Percentiles rank a stretch among this genome's conserved stretches.
These are phyloP conservation scores for Ctenosaura bakeri DNA, from an alignment of 2,797 vertebrate species.

Conservation along the genomic window DNA sequence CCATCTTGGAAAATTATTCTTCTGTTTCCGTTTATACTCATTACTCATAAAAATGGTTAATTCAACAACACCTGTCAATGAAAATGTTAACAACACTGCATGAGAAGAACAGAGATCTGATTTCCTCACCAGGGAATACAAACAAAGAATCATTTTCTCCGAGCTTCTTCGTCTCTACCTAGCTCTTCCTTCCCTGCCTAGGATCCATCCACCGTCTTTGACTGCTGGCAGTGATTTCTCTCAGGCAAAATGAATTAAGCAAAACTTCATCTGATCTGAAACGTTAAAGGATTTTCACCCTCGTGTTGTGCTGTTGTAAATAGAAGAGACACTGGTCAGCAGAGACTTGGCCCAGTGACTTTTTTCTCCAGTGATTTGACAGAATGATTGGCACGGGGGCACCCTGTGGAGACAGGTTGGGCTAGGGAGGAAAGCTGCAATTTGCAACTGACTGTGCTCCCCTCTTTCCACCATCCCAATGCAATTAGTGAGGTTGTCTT, in stretches of 20 bases:
- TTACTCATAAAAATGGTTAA: background rate
- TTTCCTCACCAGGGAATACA: background rate
- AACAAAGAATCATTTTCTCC: too few species aligned
- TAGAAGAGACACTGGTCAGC: background rate
- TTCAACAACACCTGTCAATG: background rate
- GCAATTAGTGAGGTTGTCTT: constrained; percentile 56
- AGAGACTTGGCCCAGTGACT: background rate
- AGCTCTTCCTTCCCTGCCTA: rapidly evolving
- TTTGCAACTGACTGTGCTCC: background rate
- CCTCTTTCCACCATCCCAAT: constrained; percentile 49
- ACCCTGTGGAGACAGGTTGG: background rate
- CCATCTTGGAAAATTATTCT: background rate
- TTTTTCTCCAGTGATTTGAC: background rate
- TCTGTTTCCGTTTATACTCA: background rate
- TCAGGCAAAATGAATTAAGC: too few species aligned
- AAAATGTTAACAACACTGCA: background rate
- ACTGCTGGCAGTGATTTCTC: background rate
- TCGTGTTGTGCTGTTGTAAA: background rate
- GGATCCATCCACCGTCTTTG: background rate
- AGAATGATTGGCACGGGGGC: background rate
- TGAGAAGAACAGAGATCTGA: too few species aligned
- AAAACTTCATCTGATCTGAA: background rate
- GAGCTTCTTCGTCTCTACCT: background rate
- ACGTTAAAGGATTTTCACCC: background rate
- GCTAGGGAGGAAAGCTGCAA: constrained; percentile 31